These are phyloP conservation scores for Lepus oiostolus DNA, from an alignment of 2,797 vertebrate species.

Conservation along the genomic window DNA sequence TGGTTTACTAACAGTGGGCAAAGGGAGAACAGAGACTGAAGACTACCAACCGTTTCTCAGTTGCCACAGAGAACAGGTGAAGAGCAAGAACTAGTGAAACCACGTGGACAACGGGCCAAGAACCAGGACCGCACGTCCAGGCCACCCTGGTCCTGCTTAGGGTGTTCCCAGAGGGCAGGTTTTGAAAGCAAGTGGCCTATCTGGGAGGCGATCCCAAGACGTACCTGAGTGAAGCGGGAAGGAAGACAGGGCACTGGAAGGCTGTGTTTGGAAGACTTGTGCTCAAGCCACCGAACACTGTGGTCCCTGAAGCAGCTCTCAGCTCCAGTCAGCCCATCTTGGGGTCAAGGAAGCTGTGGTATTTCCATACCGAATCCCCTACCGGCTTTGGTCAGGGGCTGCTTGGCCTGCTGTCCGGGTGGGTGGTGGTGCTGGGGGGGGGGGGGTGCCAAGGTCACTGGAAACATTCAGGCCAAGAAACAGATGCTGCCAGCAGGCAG, in stretches of 20 bases:
- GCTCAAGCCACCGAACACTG: background rate
- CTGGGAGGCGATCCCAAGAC: background rate
- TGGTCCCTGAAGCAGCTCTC: background rate
- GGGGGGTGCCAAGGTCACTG: background rate
- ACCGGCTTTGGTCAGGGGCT: background rate
- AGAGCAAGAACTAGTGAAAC: background rate
- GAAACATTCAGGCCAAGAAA: background rate
- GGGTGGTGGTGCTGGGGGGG: no score
- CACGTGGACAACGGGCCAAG: background rate
- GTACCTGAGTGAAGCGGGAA: background rate
- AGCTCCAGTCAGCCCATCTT: no score
- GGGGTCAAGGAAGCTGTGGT: background rate
- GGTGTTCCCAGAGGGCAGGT: background rate
- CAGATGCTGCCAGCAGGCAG: background rate
- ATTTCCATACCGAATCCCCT: background rate
- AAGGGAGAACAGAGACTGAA: background rate
- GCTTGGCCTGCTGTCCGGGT: no score
- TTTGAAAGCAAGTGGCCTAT: conserved; percentile 25
- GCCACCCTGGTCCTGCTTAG: background rate
- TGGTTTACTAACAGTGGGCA: background rate
- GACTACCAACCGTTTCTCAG: background rate
- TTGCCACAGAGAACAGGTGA: background rate
- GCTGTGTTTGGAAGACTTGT: background rate
- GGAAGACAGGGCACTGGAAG: background rate
- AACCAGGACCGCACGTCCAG: background rate